A percentile compares a stretch with the other conserved stretches of the same genome.
These are phyloP conservation scores for Byasa hedistus DNA, from an alignment of 2,888 invertebrate genomes.

Conservation along the genomic window DNA sequence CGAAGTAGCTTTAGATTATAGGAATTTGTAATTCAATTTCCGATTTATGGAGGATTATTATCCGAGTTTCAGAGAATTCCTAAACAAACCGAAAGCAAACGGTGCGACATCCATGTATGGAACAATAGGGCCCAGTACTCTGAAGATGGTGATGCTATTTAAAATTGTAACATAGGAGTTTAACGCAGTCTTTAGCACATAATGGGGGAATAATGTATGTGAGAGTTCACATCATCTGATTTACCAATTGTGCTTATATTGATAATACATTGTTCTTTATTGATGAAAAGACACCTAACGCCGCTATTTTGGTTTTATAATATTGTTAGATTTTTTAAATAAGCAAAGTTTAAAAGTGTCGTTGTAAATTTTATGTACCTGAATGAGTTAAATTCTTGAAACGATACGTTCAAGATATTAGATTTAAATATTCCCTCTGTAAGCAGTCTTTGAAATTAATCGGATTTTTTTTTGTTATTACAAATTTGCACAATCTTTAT, in stretches of 20 bases:
- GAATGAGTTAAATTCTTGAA: no score
- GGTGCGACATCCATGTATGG: conserved; percentile 27
- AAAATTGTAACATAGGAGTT: conserved; percentile 30
- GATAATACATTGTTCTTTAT: no score
- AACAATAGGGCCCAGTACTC: conserved; percentile 23
- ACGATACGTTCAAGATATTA: no score
- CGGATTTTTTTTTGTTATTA: no score
- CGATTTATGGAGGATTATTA: conserved; percentile 48
- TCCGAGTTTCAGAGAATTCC: conserved; percentile 22
- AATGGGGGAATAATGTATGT: conserved; percentile 28
- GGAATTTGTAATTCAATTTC: conserved; percentile 29
- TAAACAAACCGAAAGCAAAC: conserved; percentile 22
- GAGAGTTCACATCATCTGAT: conserved; percentile 11
- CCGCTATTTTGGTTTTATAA: no score
- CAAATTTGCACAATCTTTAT: no score
- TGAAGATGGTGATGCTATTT: conserved; percentile 27
- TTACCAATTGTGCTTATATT: not conserved
- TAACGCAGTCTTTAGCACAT: conserved; percentile 30
- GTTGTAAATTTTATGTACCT: no score
- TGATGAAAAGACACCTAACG: no score
- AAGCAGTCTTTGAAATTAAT: no score
- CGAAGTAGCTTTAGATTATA: not conserved
- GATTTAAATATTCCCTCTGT: no score
- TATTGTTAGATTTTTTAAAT: no score
- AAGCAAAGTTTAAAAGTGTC: no score